Percentiles rank a stretch among this genome's conserved stretches.
These are phyloP conservation scores for Lerema accius DNA, from an alignment of 1,140 invertebrate species.

Conservation along the genomic window DNA sequence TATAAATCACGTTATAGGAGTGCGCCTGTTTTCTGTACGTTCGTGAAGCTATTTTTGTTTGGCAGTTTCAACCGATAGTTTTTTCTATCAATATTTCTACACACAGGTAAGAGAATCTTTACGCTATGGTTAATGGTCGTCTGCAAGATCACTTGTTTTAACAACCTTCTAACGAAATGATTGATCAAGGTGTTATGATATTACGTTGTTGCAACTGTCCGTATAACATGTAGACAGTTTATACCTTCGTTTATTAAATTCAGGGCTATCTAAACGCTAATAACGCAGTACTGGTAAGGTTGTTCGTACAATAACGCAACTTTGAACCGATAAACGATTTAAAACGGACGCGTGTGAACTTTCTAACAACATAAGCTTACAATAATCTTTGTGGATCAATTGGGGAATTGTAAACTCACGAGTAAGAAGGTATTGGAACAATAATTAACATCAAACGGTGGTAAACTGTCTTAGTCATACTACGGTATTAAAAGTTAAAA, in stretches of 20 bases:
- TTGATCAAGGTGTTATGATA: constrained; percentile 26
- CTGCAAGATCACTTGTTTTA: constrained; percentile 44
- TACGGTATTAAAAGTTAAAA: too few relatives aligned
- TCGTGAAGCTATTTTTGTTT: constrained; percentile 70
- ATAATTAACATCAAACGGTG: too few relatives aligned
- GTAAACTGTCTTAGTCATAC: too few relatives aligned
- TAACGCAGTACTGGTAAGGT: background rate
- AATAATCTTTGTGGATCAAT: constrained; percentile 17
- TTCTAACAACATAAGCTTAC: constrained; percentile 15
- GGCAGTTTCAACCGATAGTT: constrained; percentile 51
- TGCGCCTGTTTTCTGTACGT: constrained; percentile 78
- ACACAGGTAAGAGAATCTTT: constrained; percentile 42
- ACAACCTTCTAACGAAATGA: constrained; percentile 29
- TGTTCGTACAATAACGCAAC: background rate
- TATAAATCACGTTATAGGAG: constrained; percentile 71
- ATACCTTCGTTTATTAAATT: constrained; percentile 4
- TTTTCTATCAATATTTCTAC: constrained; percentile 69
- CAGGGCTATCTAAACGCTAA: background rate
- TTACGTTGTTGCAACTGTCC: background rate
- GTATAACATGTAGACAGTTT: background rate
- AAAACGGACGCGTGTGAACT: constrained; percentile 10
- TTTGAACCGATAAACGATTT: constrained; percentile 7
- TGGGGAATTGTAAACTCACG: constrained; percentile 4
- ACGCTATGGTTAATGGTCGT: constrained; percentile 46
- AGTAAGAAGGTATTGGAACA: constrained; percentile 4